Percentiles rank a stretch among this genome's conserved stretches.
Evolutionary conservation across 2,113 vertebrate species (phyloP).

Genomic region (Butastur rufipennis): DNA sequence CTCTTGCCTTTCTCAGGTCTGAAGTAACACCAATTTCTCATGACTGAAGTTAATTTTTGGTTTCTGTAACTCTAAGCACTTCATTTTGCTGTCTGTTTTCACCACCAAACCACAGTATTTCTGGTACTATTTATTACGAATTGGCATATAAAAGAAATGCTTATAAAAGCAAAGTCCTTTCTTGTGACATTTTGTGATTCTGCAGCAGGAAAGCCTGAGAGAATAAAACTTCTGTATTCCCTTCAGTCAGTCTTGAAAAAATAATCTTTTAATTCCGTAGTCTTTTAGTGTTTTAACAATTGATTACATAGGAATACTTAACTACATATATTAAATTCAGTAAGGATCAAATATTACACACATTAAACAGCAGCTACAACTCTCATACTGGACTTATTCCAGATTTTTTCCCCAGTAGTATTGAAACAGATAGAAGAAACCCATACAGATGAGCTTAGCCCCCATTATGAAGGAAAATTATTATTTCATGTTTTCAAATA

Average conservation of each 20-base stretch:
- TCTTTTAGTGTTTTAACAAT: background rate
- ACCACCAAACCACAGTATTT: background rate
- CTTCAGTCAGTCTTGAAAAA: background rate
- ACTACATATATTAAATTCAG: background rate
- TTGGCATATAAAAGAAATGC: background rate
- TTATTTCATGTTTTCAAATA: background rate
- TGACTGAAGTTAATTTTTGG: background rate
- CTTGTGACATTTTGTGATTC: background rate
- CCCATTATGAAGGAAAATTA: background rate
- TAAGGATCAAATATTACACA: background rate
- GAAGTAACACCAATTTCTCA: too few relatives aligned
- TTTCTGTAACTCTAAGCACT: background rate
- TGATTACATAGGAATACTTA: background rate
- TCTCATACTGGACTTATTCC: background rate
- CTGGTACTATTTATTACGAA: background rate
- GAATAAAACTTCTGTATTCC: background rate
- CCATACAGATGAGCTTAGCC: background rate
- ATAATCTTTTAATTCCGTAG: conserved; percentile 4
- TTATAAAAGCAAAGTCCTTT: background rate
- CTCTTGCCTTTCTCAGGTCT: background rate
- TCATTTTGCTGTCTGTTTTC: background rate
- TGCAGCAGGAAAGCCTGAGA: background rate
- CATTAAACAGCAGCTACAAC: background rate
- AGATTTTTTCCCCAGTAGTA: background rate
- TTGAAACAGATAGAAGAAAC: background rate